These are phyloP conservation scores for Aplochiton taeniatus DNA, from an alignment of 2,797 vertebrate genomes.

Conservation along the genomic window DNA sequence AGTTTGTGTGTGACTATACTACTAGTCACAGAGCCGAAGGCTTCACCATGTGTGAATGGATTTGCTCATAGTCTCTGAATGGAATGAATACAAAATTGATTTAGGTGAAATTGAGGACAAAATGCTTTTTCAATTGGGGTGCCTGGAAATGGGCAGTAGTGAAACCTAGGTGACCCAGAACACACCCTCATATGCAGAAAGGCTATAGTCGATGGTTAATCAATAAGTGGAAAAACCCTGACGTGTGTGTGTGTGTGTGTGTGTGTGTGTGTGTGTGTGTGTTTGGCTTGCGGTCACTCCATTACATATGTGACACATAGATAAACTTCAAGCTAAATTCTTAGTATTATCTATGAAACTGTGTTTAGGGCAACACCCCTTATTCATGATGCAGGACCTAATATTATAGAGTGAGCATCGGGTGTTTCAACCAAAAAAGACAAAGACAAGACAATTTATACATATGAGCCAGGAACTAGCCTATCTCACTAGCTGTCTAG, in stretches of 20 bases:
- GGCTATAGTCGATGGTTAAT: constrained; percentile 37
- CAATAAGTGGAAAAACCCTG: constrained; percentile 60
- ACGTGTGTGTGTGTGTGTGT: neutral
- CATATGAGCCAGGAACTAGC: no score
- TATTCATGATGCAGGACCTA: no score
- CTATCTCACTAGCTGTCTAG: no score
- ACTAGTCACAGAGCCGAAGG: no score
- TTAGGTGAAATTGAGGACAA: no score
- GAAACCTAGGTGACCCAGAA: constrained; percentile 20
- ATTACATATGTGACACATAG: constrained; percentile 41
- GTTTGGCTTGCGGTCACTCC: constrained; percentile 26
- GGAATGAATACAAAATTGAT: no score
- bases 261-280: neutral
- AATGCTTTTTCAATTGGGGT: no score
- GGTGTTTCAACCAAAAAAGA: no score
- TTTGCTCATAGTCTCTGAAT: neutral
- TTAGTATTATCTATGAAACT: constrained; percentile 53
- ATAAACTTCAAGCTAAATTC: constrained; percentile 58
- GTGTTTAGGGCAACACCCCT: neutral
- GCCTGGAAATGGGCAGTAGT: neutral
- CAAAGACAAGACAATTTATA: no score
- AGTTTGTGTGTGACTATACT: no score
- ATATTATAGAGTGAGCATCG: no score
- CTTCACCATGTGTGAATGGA: constrained; percentile 8
- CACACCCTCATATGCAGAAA: constrained; percentile 5